Conservation (phyloP, 35 echinoderm and acorn worm genomes). For the Antedon bifida region DNA sequence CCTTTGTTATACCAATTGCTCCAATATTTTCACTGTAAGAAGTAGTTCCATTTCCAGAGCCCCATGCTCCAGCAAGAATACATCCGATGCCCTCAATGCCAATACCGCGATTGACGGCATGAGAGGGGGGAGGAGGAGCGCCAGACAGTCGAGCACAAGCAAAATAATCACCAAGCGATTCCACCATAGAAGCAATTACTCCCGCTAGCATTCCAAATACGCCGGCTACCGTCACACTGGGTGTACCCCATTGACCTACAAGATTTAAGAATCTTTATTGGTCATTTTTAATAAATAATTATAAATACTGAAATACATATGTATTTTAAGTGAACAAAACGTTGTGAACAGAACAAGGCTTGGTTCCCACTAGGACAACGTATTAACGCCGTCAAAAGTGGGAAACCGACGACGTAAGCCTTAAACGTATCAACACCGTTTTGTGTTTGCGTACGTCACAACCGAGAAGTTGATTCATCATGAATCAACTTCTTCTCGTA, state of each 20-base stretch:
- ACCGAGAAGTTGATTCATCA: too few relatives aligned
- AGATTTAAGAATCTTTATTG: too few relatives aligned
- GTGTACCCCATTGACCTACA: constrained; percentile 78
- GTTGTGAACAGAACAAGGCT: too few relatives aligned
- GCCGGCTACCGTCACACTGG: constrained; percentile 45
- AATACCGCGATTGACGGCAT: constrained; percentile 47
- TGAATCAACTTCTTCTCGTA: too few relatives aligned
- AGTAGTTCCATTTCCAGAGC: constrained; percentile 22
- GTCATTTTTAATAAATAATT: too few relatives aligned
- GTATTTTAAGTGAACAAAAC: too few relatives aligned
- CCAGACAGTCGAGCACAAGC: constrained; percentile 39
- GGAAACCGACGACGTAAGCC: too few relatives aligned
- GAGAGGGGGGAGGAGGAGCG: constrained; percentile 26
- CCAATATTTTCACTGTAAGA: constrained; percentile 48
- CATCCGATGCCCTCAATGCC: constrained; percentile 40
- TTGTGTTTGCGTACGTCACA: too few relatives aligned
- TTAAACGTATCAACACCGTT: too few relatives aligned
- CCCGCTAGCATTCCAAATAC: constrained; percentile 77
- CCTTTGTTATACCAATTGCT: constrained; percentile 37
- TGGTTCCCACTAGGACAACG: too few relatives aligned
- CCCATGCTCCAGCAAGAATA: constrained; percentile 37
- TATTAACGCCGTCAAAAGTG: too few relatives aligned
- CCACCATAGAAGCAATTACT: constrained; percentile 70
- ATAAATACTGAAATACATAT: too few relatives aligned
- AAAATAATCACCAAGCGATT: constrained; percentile 68